phyloP scores from a whole-genome alignment of 1,140 invertebrate genomes.

The Nilaparvata lugens region DNA sequence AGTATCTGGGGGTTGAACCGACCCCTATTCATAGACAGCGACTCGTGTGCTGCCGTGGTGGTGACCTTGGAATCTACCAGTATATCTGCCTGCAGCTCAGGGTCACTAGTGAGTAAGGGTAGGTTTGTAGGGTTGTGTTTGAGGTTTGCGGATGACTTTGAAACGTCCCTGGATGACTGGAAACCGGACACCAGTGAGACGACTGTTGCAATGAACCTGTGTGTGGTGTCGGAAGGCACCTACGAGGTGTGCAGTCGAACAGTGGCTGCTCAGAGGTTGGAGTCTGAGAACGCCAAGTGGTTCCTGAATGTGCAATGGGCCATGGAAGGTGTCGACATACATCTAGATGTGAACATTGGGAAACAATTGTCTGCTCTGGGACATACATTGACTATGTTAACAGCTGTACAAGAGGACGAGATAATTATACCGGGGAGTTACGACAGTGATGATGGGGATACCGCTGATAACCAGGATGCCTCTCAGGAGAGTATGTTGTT shows the following conservation, averaged over 20 bases:
- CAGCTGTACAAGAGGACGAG: constrained; percentile 71
- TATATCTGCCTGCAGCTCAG: constrained; percentile 75
- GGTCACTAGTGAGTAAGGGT: constrained; percentile 65
- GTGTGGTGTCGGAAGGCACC: constrained; percentile 94
- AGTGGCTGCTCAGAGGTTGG: constrained; percentile 61
- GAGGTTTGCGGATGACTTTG: constrained; percentile 93
- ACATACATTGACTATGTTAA: constrained; percentile 89
- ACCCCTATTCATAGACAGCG: constrained; percentile 56
- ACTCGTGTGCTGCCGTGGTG: constrained; percentile 82
- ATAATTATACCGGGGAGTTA: constrained; percentile 55
- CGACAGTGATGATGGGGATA: constrained; percentile 55
- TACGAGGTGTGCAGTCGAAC: constrained; percentile 94
- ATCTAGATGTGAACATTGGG: constrained; percentile 91
- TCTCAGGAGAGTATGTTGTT: constrained; percentile 52
- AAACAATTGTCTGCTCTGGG: constrained; percentile 89
- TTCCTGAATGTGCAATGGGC: constrained; percentile 95
- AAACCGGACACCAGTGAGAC: constrained; percentile 76
- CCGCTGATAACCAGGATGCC: constrained; percentile 20
- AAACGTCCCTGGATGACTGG: constrained; percentile 93
- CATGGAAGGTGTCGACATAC: constrained; percentile 98
- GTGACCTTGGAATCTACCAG: constrained; percentile 90
- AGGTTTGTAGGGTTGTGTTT: constrained; percentile 78
- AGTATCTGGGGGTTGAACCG: constrained; percentile 47
- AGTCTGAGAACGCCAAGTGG: constrained; percentile 92
- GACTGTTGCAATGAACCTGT: constrained; percentile 73